Evolutionary conservation across 2,113 vertebrate species (phyloP).

Genomic region (Vulpes ferrilata): DNA sequence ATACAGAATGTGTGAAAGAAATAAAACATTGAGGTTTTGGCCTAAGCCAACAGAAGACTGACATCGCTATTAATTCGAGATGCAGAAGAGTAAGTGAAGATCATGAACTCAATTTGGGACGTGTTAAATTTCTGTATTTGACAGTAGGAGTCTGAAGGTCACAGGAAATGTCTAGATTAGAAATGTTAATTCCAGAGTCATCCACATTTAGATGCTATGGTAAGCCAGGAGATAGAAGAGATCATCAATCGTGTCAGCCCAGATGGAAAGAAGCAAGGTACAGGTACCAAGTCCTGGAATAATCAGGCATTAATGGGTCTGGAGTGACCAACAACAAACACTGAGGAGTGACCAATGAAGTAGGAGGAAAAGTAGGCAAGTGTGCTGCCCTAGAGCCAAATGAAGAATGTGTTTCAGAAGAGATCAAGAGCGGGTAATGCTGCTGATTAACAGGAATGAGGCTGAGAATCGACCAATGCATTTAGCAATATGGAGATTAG

Average conservation of each 20-base stretch:
- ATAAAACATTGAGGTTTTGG: not conserved
- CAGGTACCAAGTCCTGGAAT: not conserved
- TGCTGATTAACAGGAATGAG: not conserved
- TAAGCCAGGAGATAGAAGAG: not conserved
- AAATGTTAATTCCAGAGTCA: not conserved
- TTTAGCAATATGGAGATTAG: not conserved
- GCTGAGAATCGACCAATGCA: not conserved
- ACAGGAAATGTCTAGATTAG: not conserved
- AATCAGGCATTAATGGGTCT: not conserved
- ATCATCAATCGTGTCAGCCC: not conserved
- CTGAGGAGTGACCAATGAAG: not conserved
- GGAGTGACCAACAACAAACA: not conserved
- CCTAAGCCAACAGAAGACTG: not conserved
- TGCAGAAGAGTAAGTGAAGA: not conserved
- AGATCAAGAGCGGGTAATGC: not conserved
- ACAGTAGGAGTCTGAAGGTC: not conserved
- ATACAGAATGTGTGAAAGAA: not conserved
- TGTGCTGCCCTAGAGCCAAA: not conserved
- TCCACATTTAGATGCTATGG: not conserved
- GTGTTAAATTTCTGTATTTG: not conserved
- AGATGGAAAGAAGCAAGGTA: not conserved
- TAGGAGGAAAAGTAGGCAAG: not conserved
- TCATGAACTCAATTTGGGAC: not conserved
- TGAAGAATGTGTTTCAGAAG: not conserved
- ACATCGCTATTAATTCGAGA: not conserved